Evolutionary conservation across 1,140 invertebrate genomes (phyloP).

Genomic region (Drosophila arawakana): DNA sequence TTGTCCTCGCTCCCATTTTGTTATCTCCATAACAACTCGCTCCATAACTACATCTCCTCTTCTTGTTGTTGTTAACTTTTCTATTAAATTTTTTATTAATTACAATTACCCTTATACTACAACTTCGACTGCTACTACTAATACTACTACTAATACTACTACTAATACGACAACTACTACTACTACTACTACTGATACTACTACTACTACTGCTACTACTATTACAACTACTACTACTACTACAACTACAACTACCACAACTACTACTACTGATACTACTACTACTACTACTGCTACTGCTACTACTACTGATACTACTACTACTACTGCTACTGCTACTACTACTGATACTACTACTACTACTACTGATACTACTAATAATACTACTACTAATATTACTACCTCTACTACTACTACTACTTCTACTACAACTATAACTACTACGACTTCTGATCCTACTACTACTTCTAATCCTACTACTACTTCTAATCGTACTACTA

Average conservation of each 20-base stretch:
- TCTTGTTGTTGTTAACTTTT: not conserved
- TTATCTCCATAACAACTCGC: not conserved
- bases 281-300: no score
- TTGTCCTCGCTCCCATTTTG: constrained; percentile 21
- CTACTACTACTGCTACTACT: not conserved
- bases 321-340: no score
- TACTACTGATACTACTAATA: no score
- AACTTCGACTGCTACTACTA: no score
- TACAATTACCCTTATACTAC: no score
- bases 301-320: no score
- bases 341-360: no score
- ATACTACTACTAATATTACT: not conserved
- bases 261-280: no score
- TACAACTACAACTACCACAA: not conserved
- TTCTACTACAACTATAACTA: not conserved
- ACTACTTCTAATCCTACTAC: not conserved
- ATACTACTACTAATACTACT: no score
- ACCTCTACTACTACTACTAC: not conserved
- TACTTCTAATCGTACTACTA: not conserved
- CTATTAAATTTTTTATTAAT: not conserved
- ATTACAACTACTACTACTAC: no score
- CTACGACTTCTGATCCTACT: not conserved
- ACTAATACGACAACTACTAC: no score
- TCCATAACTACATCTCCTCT: no score
- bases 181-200: not conserved